Percentiles rank a stretch among this genome's conserved stretches.
These are phyloP conservation scores for Aphelocoma californica DNA, from an alignment of 2,797 vertebrate genomes.

Conservation along the genomic window DNA sequence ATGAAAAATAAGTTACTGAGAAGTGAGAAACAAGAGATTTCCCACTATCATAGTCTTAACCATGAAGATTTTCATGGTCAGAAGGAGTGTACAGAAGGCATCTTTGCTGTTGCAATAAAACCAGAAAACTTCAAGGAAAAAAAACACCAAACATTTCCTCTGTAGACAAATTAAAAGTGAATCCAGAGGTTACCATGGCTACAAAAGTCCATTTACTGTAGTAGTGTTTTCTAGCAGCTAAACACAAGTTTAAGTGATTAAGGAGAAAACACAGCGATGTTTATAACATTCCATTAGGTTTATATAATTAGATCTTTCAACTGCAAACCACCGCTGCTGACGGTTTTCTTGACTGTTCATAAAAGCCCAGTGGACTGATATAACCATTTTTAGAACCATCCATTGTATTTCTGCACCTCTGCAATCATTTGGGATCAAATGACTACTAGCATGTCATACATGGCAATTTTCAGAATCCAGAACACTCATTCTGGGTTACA, in stretches of 20 bases:
- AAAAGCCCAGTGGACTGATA: not conserved
- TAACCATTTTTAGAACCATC: not conserved
- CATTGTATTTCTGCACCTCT: not conserved
- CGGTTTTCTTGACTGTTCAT: not conserved
- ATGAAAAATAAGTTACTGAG: not conserved
- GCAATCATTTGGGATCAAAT: not conserved
- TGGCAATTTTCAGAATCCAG: not conserved
- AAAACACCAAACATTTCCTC: not conserved
- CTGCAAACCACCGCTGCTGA: not conserved
- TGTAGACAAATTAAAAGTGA: conserved; percentile 30
- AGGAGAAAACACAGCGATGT: conserved; percentile 21
- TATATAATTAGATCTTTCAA: not conserved
- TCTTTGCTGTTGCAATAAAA: not conserved
- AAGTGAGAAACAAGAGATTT: not conserved
- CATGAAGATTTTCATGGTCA: not conserved
- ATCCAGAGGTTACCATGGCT: conserved; percentile 37
- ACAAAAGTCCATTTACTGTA: conserved; percentile 41
- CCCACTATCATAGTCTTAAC: not conserved
- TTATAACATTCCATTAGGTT: not conserved
- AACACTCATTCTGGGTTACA: not conserved
- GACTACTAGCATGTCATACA: not conserved
- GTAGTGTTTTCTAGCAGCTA: conserved; percentile 22
- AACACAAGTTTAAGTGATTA: conserved; percentile 13
- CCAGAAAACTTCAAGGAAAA: not conserved
- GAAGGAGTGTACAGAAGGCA: not conserved